Evolutionary conservation across 2,888 invertebrate species (phyloP).

Genomic region (Lasius platythorax): DNA sequence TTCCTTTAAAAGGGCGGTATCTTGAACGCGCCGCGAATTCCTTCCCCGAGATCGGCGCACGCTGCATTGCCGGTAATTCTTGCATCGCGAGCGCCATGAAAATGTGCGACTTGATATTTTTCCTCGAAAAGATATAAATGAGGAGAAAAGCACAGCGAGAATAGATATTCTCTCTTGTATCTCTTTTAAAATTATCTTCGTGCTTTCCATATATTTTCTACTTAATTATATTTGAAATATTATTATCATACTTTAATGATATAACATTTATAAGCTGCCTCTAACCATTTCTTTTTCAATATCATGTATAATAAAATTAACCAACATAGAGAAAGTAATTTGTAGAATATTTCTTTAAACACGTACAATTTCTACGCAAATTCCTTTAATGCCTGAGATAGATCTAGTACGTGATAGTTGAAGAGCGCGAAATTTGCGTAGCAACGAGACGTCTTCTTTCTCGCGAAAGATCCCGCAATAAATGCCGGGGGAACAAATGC

Average conservation of each 20-base stretch:
- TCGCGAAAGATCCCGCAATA: conserved; percentile 50
- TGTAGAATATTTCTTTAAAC: background rate
- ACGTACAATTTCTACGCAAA: conserved; percentile 27
- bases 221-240: background rate
- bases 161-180: conserved; percentile 1
- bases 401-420: conserved; percentile 15
- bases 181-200: conserved; percentile 9
- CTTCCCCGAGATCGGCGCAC: conserved; percentile 26
- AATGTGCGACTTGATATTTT: conserved; percentile 29
- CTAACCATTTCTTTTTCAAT: background rate
- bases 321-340: background rate
- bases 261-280: background rate
- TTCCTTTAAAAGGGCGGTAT: background rate
- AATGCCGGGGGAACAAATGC: conserved; percentile 58
- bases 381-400: background rate
- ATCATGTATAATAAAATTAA: background rate
- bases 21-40: conserved; percentile 42
- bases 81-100: conserved; percentile 11
- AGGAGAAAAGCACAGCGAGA: conserved; percentile 32
- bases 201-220: background rate
- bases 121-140: conserved; percentile 9
- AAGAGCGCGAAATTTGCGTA: conserved; percentile 47
- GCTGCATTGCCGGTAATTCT: conserved; percentile 57
- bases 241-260: conserved; percentile 6
- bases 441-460: conserved; percentile 40